Evolutionary conservation across 2,113 vertebrate genomes (phyloP).

Genomic region (Saguinus midas): DNA sequence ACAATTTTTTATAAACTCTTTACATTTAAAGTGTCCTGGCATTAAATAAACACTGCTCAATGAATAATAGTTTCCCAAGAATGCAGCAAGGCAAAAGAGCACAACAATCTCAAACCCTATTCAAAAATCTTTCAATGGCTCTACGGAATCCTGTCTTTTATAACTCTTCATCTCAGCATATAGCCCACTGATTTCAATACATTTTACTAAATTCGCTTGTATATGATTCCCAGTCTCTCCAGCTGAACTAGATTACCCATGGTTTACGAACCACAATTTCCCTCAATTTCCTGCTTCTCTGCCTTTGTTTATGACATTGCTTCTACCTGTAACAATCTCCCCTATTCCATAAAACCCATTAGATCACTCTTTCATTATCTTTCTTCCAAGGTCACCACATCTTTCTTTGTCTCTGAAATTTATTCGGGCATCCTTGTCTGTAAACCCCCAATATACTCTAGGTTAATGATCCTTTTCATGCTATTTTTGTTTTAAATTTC

Average conservation of each 20-base stretch:
- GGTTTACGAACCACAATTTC: not conserved
- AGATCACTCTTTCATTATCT: not conserved
- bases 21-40: not conserved
- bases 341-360: not conserved
- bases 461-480: not conserved
- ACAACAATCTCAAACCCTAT: not conserved
- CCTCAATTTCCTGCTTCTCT: slow-evolving; percentile 15
- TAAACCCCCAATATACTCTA: not conserved
- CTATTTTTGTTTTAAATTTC: not conserved
- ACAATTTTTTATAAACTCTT: not conserved
- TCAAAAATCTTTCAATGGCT: not conserved
- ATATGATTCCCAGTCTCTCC: slow-evolving; percentile 25
- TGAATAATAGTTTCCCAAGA: not conserved
- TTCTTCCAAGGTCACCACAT: not conserved
- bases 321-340: not conserved
- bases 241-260: slow-evolving; percentile 27
- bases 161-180: not conserved
- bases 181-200: slow-evolving; percentile 1
- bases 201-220: slow-evolving; percentile 35
- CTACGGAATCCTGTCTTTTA: not conserved
- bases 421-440: not conserved
- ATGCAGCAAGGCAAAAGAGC: not conserved
- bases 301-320: not conserved
- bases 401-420: not conserved
- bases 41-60: not conserved